Evolutionary conservation across 2,113 vertebrate genomes (phyloP).

Genomic region (Calidris pygmaea): DNA sequence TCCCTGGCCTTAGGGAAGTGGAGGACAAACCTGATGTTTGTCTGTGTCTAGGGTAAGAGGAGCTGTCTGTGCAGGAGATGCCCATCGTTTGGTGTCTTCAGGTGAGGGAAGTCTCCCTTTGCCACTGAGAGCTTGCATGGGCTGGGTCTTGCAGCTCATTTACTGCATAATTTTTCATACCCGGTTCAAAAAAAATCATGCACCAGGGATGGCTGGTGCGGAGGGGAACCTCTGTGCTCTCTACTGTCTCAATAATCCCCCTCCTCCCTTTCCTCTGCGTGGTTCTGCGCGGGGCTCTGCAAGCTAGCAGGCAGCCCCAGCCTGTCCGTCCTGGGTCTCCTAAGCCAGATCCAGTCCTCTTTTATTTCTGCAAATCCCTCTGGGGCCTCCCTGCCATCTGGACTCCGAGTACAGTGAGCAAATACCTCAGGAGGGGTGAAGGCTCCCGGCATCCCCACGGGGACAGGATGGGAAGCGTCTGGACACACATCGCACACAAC

Average conservation of each 20-base stretch:
- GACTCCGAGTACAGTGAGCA: fast-evolving
- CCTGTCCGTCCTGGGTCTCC: not conserved
- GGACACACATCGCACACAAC: fast-evolving
- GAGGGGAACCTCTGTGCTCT: not conserved
- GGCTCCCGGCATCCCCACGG: fast-evolving
- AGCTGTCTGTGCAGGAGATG: not conserved
- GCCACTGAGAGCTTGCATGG: not conserved
- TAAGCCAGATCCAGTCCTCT: not conserved
- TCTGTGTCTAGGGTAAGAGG: not conserved
- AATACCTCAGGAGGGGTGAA: not conserved
- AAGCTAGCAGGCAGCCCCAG: not conserved
- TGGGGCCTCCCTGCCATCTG: not conserved
- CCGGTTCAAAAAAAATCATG: not conserved
- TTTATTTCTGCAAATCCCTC: not conserved
- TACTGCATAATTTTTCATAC: not conserved
- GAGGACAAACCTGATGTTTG: not conserved
- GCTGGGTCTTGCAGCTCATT: not conserved
- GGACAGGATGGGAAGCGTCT: not conserved
- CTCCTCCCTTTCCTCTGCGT: not conserved
- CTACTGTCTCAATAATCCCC: not conserved
- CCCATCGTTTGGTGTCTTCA: not conserved
- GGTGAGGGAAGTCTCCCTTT: not conserved
- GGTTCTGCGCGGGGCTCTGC: fast-evolving
- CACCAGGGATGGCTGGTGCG: not conserved
- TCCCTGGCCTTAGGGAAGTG: not conserved